Evolutionary conservation across 2,797 vertebrate genomes (phyloP), one percentile per base, ranked within the genome.

Genomic region (Petrocephalus sullivani): DNA sequence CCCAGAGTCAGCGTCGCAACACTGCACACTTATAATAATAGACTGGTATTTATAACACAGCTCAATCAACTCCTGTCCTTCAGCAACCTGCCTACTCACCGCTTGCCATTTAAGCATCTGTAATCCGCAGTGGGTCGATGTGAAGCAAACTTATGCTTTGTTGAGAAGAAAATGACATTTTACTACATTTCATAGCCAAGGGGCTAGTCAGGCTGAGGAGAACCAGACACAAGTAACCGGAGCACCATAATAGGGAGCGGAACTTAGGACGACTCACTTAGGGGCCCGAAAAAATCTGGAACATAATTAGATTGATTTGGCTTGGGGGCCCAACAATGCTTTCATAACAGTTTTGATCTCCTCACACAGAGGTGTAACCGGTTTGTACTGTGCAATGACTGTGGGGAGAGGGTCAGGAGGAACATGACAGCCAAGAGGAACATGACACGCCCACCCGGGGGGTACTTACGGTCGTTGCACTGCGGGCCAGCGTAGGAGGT

Each of bases 381-480:
- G 33, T 78, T 78, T 8, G 14, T 19, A 37, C 41, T 46, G 37
- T 41, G 37, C 12, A 37, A 10, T 75, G 37, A 7, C 14, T 57
- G 12, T 19, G 37, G 19, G 21, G 5, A 46, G 41, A 46, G 41
- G 41, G 41, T 46, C 41, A 46, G 4, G 41, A 46, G 41, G 41
- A 46, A 46, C 41, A 46, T 0, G 4, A 46, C 19, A 49, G 41
- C 49, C 16, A 37, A 49, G 75, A 49, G 75, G 75, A 49, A 46
- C 75, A 10, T 1, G 3, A 81, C 0, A 81, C 8, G 41, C 41
- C 46, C 41, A 3, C 41, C 16, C 3, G 1, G n/a, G 12, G 23
- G 41, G 86, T 90, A 99, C 98, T 99, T 94, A 99, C 98, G 98
- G 91, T 99, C 98, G 60, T 98, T 99, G 95, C 98, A 99, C 94